Conservation (phyloP, 1,140 invertebrate species). For the Panulirus ornatus region DNA sequence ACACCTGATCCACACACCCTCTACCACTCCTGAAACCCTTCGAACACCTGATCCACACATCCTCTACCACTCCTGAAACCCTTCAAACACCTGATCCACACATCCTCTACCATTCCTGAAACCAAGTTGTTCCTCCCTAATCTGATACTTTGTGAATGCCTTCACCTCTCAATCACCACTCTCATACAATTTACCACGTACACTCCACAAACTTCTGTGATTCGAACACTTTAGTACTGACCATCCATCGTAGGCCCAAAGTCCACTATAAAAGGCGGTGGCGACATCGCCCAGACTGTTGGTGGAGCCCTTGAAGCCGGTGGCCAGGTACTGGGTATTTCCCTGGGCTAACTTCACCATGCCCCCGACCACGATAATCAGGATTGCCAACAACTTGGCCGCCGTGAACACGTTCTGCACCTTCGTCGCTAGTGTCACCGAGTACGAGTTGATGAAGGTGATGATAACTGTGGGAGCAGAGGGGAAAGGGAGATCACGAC, state of each 20-base stretch:
- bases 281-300: slow-evolving; percentile 86
- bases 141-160: too few relatives aligned
- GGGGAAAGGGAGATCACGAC: not conserved
- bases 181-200: not conserved
- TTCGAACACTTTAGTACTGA: too few relatives aligned
- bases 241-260: slow-evolving; percentile 98
- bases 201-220: not conserved
- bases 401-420: slow-evolving; percentile 93
- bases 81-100: too few relatives aligned
- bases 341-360: slow-evolving; percentile 86
- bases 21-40: too few relatives aligned
- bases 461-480: slow-evolving; percentile 80
- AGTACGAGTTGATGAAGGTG: slow-evolving; percentile 92
- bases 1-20: too few relatives aligned
- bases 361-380: slow-evolving; percentile 90
- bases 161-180: not conserved
- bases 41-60: too few relatives aligned
- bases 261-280: slow-evolving; percentile 94
- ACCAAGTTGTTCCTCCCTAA: too few relatives aligned
- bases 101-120: too few relatives aligned
- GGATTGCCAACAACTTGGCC: slow-evolving; percentile 90
- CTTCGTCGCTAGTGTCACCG: slow-evolving; percentile 91
- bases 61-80: too few relatives aligned
- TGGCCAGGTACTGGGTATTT: slow-evolving; percentile 85
- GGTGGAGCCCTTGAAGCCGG: slow-evolving; percentile 89